A percentile compares a stretch with the other conserved stretches of the same genome.
Evolutionary conservation across 1,140 invertebrate genomes (phyloP).

Genomic region (Trichoplusia ni): DNA sequence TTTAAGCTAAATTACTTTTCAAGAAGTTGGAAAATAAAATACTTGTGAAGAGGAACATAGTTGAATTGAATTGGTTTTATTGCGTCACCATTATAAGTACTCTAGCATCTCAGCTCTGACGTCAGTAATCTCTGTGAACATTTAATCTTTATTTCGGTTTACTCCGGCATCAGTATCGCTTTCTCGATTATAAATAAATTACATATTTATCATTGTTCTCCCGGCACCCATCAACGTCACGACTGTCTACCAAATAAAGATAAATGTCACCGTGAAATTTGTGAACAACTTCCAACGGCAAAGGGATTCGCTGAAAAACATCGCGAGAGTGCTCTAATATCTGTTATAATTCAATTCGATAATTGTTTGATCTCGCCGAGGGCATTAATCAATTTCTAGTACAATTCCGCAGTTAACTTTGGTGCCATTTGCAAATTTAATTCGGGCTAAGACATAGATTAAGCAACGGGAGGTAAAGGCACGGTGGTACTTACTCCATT

Average conservation of each 20-base stretch:
- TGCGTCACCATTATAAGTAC: no score
- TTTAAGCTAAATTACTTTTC: no score
- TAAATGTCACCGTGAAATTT: slow-evolving; percentile 13
- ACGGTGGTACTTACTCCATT: neutral
- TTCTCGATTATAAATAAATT: no score
- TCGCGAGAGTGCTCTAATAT: slow-evolving; percentile 28
- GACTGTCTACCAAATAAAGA: slow-evolving; percentile 30
- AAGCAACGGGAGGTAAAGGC: neutral
- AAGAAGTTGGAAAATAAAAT: no score
- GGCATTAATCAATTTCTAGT: slow-evolving; percentile 75
- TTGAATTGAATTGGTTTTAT: no score
- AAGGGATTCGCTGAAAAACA: slow-evolving; percentile 19
- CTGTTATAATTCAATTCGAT: slow-evolving; percentile 65
- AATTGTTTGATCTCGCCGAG: slow-evolving; percentile 68
- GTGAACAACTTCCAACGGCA: slow-evolving; percentile 4
- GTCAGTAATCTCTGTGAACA: no score
- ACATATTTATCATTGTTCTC: slow-evolving; percentile 26
- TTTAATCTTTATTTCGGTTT: no score
- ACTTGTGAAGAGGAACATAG: no score
- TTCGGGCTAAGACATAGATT: slow-evolving; percentile 39
- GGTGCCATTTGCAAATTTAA: slow-evolving; percentile 66
- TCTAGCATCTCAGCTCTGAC: no score
- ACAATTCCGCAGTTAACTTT: slow-evolving; percentile 66
- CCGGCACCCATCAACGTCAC: slow-evolving; percentile 15
- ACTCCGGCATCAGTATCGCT: no score